Percentiles rank a stretch among this genome's conserved stretches.
Conservation (phyloP, 2,113 vertebrate genomes). For the Erinaceus europaeus region DNA sequence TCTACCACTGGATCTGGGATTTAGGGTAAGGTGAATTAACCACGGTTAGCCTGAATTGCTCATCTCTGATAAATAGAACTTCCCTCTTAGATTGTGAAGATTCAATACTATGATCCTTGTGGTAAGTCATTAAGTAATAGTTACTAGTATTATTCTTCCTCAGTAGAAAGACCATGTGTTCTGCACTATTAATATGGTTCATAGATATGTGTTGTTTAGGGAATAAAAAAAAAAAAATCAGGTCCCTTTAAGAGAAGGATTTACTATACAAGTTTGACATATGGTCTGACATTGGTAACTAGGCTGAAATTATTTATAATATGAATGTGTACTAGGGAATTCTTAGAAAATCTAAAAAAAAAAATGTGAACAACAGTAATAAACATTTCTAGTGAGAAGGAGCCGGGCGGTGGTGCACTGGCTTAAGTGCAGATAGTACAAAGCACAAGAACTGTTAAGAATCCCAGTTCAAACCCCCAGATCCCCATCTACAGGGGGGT, state of each 20-base stretch:
- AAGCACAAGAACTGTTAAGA: too few species aligned
- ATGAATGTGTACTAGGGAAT: neutral
- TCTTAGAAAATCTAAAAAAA: slow-evolving; percentile 7
- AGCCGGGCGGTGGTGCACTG: too few species aligned
- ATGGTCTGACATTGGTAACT: neutral
- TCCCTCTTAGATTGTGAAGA: slow-evolving; percentile 14
- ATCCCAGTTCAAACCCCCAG: too few species aligned
- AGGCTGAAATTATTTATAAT: slow-evolving; percentile 14
- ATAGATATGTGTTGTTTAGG: neutral
- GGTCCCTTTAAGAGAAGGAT: slow-evolving; percentile 7
- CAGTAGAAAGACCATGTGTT: neutral
- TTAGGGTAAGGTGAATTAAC: neutral
- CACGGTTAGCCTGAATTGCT: neutral
- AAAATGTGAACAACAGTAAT: slow-evolving; percentile 6
- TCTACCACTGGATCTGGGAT: neutral
- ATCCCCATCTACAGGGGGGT: too few species aligned
- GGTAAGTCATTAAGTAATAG: neutral
- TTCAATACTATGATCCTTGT: neutral
- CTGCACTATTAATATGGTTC: neutral
- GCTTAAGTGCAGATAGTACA: too few species aligned
- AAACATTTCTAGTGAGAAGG: too few species aligned
- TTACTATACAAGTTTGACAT: neutral
- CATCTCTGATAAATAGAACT: slow-evolving; percentile 16
- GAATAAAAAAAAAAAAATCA: neutral
- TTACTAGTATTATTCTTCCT: slow-evolving; percentile 40